These are phyloP conservation scores for Drosophila hawaiiensis DNA, from an alignment of 2,888 invertebrate species.

Conservation along the genomic window DNA sequence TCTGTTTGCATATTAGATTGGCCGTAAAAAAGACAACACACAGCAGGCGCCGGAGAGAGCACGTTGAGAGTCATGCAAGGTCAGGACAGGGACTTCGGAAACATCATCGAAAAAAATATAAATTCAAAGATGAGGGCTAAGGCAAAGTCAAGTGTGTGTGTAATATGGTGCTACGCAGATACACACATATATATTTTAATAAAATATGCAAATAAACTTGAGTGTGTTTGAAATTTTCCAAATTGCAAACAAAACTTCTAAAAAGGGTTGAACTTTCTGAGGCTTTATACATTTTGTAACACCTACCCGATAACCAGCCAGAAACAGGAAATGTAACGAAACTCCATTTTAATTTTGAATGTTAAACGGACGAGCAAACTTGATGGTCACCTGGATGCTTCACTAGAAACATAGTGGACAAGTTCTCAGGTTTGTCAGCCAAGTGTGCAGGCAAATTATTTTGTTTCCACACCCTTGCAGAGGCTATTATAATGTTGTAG, in stretches of 20 bases:
- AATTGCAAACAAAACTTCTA: slow-evolving; percentile 63
- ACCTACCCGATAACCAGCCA: slow-evolving; percentile 39
- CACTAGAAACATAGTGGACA: slow-evolving; percentile 2
- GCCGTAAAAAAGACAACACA: slow-evolving; percentile 68
- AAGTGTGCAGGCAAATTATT: slow-evolving; percentile 16
- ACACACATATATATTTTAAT: slow-evolving; percentile 52
- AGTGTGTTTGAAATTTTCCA: slow-evolving; percentile 52
- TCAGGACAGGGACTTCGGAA: slow-evolving; percentile 28
- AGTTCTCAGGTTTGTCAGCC: slow-evolving; percentile 32
- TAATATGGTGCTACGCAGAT: slow-evolving; percentile 1
- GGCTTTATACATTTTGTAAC: slow-evolving; percentile 51
- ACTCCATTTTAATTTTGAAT: slow-evolving; percentile 58
- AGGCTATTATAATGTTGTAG: not conserved
- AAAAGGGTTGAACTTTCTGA: slow-evolving; percentile 59
- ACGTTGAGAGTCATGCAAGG: slow-evolving; percentile 29
- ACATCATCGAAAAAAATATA: slow-evolving; percentile 20
- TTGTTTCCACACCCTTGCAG: not conserved
- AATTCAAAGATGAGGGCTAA: slow-evolving; percentile 41
- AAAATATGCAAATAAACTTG: slow-evolving; percentile 76
- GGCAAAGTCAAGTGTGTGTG: slow-evolving; percentile 65
- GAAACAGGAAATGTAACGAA: slow-evolving; percentile 38
- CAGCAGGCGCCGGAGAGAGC: slow-evolving; percentile 30
- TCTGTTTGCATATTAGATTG: slow-evolving; percentile 79
- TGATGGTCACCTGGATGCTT: slow-evolving; percentile 9
- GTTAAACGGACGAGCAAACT: slow-evolving; percentile 23